Conservation (phyloP, 2,113 vertebrate species). For the Alosa alosa region DNA sequence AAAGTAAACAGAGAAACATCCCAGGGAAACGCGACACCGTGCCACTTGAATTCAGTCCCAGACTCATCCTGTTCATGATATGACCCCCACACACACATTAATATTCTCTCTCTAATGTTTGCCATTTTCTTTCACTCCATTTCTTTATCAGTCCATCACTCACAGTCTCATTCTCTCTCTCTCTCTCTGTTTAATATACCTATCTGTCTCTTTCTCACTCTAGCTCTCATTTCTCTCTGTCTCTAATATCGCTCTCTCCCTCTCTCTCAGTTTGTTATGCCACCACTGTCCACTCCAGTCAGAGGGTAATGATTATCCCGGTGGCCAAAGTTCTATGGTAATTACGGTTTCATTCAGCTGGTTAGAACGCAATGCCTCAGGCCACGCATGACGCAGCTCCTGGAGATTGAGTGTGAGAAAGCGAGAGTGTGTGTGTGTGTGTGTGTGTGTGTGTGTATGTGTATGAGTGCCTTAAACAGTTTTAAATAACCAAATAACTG, state of each 20-base stretch:
- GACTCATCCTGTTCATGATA: background rate
- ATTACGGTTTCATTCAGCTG: background rate
- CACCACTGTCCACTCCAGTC: background rate
- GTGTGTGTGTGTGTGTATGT: background rate
- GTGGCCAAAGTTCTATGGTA: slow-evolving; percentile 29
- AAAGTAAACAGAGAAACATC: background rate
- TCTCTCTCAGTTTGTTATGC: background rate
- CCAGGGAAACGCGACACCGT: background rate
- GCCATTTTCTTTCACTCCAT: background rate
- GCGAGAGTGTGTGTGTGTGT: background rate
- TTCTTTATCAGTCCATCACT: background rate
- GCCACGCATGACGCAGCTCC: background rate
- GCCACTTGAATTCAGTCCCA: background rate
- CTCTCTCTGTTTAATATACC: background rate
- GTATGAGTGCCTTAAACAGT: background rate
- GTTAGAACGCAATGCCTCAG: background rate
- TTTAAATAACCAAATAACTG: background rate
- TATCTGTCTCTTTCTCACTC: background rate
- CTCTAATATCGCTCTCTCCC: background rate
- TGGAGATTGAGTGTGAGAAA: no score
- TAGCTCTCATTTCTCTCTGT: background rate
- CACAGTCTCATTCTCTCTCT: background rate
- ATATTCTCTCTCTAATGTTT: background rate
- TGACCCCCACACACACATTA: background rate
- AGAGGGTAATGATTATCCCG: slow-evolving; percentile 27